Conservation (phyloP, 2,113 vertebrate genomes). For the Epinephelus moara region DNA sequence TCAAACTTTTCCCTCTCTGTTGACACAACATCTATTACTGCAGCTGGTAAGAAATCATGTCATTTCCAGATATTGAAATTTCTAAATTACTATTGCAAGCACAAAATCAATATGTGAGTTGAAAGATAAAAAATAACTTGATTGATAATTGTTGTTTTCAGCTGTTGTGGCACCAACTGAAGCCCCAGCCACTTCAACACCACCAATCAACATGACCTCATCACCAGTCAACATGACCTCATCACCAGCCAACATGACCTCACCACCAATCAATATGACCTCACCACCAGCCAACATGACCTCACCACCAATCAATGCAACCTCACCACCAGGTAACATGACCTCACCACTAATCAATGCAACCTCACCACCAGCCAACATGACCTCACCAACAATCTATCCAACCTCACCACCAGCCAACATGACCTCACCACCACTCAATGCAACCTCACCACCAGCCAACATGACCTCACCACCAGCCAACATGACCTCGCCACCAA, state of each 20-base stretch:
- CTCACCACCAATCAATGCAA: neutral
- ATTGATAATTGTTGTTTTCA: neutral
- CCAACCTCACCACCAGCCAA: no score
- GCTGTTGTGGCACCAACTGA: neutral
- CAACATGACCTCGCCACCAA: no score
- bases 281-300: neutral
- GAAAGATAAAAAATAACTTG: neutral
- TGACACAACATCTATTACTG: slow-evolving; percentile 8
- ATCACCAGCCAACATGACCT: neutral
- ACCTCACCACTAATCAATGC: neutral
- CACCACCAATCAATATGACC: neutral
- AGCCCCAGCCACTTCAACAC: neutral
- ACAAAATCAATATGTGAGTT: neutral
- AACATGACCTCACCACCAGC: neutral
- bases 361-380: neutral
- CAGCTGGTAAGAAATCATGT: neutral
- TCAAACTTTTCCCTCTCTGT: slow-evolving; percentile 6
- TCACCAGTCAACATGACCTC: neutral
- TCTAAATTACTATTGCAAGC: neutral
- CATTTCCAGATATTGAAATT: neutral
- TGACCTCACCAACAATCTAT: neutral
- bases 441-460: neutral
- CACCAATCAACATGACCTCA: neutral
- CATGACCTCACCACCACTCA: neutral
- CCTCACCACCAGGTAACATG: neutral